Evolutionary conservation across 2,888 invertebrate genomes (phyloP), one percentile per base, ranked within the genome.

Genomic region (Papilio protenor): DNA sequence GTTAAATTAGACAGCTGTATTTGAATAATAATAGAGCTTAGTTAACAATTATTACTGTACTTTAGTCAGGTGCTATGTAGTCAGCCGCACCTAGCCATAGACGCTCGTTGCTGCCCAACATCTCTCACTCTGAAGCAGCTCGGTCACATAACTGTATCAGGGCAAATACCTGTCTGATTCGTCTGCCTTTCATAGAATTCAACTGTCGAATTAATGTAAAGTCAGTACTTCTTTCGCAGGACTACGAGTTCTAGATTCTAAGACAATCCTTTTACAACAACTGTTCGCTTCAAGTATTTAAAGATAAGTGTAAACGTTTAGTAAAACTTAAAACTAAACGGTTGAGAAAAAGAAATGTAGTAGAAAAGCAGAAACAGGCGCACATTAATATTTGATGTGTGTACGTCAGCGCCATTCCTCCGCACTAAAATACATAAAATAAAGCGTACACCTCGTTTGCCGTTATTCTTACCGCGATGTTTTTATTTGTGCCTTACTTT

Each of bases 361-460:
- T 14, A 71, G 21, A 23, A 49, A 71, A 49, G 21, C 23, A 21
- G 23, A 71, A 71, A 6, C 71, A 71, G 5, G 10, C 18, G 66
- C 66, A n/a, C 71, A 59, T 61, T 59, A 76, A 71, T 76, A 76
- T 76, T 61, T 76, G 27, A 76, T 57, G 21, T 61, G 21, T 33
- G 49, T 47, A 47, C 27, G 61, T 72, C 76, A 2, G 23, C 76
- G 61, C 33, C 71, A 71, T n/a, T 66, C 40, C 66, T n/a, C 66
- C 66, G 71, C 61, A 49, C 49, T 72, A 61, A 76, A 76, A 72
- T 49, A 64, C 64, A 55, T 59, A 40, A 72, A 76, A 61, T 76
- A 40, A 76, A 72, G 55, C 52, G 76, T 40, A 64, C 77, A 64
- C 72, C 49, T 77, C 72, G 64, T 73, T 73, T 64, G 27, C 16